A percentile compares a stretch with the other conserved stretches of the same genome.
phyloP scores from a whole-genome alignment of 2,113 vertebrate genomes.

The Myotis lucifugus region DNA sequence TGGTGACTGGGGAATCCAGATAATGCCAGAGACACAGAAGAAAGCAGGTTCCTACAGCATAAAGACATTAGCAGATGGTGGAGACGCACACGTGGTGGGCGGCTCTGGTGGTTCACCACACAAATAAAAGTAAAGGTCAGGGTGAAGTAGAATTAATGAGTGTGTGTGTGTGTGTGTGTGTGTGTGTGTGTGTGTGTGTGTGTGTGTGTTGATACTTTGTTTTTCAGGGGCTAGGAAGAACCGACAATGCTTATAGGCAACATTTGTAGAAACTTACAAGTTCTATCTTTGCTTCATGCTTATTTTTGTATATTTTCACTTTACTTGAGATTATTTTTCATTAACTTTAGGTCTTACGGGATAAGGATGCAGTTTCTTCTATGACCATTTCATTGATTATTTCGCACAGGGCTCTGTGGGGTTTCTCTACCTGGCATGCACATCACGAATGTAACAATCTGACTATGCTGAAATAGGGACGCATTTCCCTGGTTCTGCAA shows the following conservation, averaged over 20 bases:
- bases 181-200: neutral
- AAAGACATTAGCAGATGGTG: neutral
- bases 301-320: neutral
- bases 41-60: neutral
- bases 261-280: neutral
- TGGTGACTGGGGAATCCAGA: rapidly evolving
- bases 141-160: neutral
- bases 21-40: neutral
- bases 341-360: neutral
- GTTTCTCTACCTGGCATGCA: neutral
- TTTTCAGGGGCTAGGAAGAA: neutral
- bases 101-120: rapidly evolving
- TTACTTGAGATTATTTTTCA: neutral
- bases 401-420: neutral
- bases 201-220: neutral
- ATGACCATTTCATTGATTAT: neutral
- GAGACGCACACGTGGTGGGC: rapidly evolving
- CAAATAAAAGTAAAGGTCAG: neutral
- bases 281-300: neutral
- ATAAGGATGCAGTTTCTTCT: neutral
- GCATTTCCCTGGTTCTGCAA: neutral
- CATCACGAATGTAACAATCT: rapidly evolving
- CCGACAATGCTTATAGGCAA: rapidly evolving
- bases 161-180: neutral
- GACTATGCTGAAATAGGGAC: rapidly evolving